Evolutionary conservation across 2,113 vertebrate genomes (phyloP).

Genomic region (Sprattus sprattus): DNA sequence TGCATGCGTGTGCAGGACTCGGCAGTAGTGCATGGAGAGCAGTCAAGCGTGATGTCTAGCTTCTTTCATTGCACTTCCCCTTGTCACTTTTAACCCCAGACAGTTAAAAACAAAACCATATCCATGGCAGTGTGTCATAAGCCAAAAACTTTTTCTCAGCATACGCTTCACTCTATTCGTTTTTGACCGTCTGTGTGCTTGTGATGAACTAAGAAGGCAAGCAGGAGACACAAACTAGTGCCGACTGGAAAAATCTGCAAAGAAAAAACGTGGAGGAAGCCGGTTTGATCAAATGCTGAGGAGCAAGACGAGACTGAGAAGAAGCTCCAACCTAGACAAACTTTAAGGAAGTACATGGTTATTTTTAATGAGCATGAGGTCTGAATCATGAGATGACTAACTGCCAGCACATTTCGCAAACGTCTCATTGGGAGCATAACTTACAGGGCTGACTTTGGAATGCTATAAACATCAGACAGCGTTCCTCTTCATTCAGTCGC

Average conservation of each 20-base stretch:
- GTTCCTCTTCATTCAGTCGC: neutral
- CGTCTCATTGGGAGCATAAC: neutral
- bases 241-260: neutral
- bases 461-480: neutral
- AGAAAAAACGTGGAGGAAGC: neutral
- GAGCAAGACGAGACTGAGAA: neutral
- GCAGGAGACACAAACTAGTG: neutral
- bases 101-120: neutral
- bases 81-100: neutral
- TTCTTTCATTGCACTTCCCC: neutral
- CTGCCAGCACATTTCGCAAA: neutral
- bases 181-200: neutral
- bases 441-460: neutral
- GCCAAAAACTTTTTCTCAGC: no score
- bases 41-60: neutral
- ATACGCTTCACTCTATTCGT: no score
- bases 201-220: neutral
- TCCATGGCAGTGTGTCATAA: neutral
- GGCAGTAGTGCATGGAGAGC: neutral
- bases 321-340: neutral
- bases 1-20: neutral
- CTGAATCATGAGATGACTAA: neutral
- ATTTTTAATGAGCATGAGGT: neutral
- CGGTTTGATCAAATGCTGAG: neutral
- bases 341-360: neutral